A percentile compares a stretch with the other conserved stretches of the same genome.
Evolutionary conservation across 1,140 invertebrate species (phyloP).

Genomic region (Aphis craccivora): DNA sequence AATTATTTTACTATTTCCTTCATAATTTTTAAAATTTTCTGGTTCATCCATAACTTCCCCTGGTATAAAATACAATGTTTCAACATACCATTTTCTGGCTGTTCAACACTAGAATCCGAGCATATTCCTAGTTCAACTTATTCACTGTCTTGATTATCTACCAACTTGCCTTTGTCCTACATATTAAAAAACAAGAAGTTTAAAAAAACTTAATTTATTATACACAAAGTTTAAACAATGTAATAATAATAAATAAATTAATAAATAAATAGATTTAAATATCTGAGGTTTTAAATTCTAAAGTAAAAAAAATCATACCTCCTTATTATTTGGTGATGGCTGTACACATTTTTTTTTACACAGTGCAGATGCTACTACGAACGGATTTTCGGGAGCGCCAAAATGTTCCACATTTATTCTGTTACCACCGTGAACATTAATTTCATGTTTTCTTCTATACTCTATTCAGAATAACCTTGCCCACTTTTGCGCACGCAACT

Average conservation of each 20-base stretch:
- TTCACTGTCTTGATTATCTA: too few species aligned
- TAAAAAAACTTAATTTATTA: too few species aligned
- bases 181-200: too few species aligned
- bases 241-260: too few species aligned
- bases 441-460: neutral
- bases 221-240: too few species aligned
- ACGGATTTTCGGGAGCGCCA: neutral
- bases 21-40: too few species aligned
- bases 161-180: too few species aligned
- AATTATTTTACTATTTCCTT: slow-evolving; percentile 16
- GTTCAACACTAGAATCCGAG: neutral
- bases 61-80: neutral
- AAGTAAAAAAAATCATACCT: too few species aligned
- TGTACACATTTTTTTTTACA: neutral
- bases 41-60: neutral
- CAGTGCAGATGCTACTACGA: neutral
- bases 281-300: too few species aligned
- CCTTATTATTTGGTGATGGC: neutral
- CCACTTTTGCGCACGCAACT: too few species aligned
- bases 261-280: too few species aligned
- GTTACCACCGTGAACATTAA: neutral
- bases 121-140: neutral
- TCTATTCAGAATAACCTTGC: too few species aligned
- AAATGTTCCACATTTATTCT: neutral
- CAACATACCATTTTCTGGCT: neutral